A percentile compares a stretch with the other conserved stretches of the same genome.
phyloP scores from a whole-genome alignment of 1,140 invertebrate species.

The Grapholita molesta region DNA sequence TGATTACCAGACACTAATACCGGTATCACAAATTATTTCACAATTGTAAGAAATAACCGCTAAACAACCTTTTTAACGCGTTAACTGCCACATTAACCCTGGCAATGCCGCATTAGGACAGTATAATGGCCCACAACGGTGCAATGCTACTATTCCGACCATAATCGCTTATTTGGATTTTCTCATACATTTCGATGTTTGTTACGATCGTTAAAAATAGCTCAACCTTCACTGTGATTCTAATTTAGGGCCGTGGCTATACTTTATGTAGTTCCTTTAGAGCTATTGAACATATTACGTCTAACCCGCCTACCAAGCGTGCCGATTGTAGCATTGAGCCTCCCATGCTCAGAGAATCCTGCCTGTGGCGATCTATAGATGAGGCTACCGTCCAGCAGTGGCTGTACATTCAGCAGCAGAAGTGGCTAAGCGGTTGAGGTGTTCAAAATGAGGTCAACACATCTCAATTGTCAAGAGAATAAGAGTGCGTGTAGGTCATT shows the following conservation, averaged over 20 bases:
- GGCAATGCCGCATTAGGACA: conserved; percentile 5
- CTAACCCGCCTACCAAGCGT: too few relatives aligned
- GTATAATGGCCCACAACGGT: background rate
- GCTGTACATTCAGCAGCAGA: too few relatives aligned
- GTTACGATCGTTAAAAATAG: background rate
- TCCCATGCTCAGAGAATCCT: too few relatives aligned
- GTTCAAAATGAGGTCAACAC: too few relatives aligned
- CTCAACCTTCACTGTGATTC: background rate
- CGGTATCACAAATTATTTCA: background rate
- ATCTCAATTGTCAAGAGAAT: too few relatives aligned
- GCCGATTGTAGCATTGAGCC: too few relatives aligned
- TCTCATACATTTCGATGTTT: background rate
- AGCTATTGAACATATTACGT: too few relatives aligned
- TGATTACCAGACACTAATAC: background rate
- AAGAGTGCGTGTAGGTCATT: too few relatives aligned
- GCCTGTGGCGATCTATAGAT: too few relatives aligned
- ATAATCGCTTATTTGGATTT: background rate
- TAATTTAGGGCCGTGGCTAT: background rate
- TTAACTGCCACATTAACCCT: conserved; percentile 9
- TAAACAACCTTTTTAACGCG: background rate
- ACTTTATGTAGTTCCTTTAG: too few relatives aligned
- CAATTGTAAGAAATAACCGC: background rate
- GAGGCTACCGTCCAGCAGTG: too few relatives aligned
- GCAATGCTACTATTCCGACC: background rate
- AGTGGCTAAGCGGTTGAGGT: too few relatives aligned